Evolutionary conservation across 2,888 invertebrate genomes (phyloP).

Genomic region (Cataglyphis livida): DNA sequence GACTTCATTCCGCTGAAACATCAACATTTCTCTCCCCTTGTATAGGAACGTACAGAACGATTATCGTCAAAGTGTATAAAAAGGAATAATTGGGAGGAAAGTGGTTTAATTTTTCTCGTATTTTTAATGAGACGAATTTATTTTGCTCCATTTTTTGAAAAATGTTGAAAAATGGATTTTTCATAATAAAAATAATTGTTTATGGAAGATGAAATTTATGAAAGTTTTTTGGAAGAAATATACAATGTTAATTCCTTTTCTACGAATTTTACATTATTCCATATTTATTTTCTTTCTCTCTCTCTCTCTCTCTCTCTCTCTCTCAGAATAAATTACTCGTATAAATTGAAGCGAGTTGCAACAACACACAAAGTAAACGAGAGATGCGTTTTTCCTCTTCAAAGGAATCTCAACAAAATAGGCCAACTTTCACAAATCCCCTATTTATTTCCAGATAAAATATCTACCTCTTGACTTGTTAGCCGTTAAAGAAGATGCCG

Average conservation of each 20-base stretch:
- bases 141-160: background rate
- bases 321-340: background rate
- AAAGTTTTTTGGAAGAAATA: background rate
- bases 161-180: background rate
- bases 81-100: background rate
- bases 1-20: conserved; percentile 21
- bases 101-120: background rate
- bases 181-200: background rate
- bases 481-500: conserved; percentile 24
- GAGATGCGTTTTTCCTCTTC: conserved; percentile 7
- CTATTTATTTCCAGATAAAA: conserved; percentile 40
- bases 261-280: background rate
- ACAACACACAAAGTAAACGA: background rate
- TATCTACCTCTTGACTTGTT: conserved; percentile 18
- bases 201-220: no score
- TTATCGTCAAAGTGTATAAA: background rate
- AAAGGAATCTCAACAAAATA: conserved; percentile 14
- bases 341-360: background rate
- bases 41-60: background rate
- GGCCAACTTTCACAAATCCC: conserved; percentile 37
- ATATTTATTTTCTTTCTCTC: background rate
- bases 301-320: background rate
- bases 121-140: background rate
- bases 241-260: background rate
- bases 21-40: background rate